Conservation (phyloP, 2,888 invertebrate species). For the Ischnura elegans region DNA sequence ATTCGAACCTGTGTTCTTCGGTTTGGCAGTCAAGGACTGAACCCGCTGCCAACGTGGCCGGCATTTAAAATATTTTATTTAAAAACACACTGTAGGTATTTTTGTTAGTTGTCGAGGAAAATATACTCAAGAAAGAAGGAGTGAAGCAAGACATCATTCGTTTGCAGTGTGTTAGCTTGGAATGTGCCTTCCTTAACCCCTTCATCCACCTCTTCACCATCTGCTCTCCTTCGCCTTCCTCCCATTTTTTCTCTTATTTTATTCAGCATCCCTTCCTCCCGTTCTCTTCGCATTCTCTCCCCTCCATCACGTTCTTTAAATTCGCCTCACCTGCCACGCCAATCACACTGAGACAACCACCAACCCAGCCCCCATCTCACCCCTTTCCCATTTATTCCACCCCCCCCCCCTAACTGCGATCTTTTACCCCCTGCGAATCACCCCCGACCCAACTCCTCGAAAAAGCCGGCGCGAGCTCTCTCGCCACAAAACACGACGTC, state of each 20-base stretch:
- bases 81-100: too few species aligned
- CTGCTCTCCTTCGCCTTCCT: neutral
- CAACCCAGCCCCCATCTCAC: neutral
- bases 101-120: too few species aligned
- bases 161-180: too few species aligned
- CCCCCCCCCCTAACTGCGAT: neutral
- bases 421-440: neutral
- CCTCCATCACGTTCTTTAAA: conserved; percentile 40
- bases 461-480: neutral
- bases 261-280: neutral
- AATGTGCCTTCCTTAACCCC: too few species aligned
- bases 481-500: conserved; percentile 26
- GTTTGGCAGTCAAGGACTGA: too few species aligned
- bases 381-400: neutral
- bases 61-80: too few species aligned
- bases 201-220: neutral
- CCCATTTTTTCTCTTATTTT: neutral
- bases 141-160: too few species aligned
- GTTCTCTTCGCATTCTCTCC: neutral
- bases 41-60: too few species aligned
- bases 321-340: conserved; percentile 62
- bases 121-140: too few species aligned
- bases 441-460: neutral
- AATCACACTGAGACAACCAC: conserved; percentile 17
- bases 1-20: too few species aligned